Base-by-base conservation (phyloP, 1,140 invertebrate genomes). In the Drosophila nikananu region DNA sequence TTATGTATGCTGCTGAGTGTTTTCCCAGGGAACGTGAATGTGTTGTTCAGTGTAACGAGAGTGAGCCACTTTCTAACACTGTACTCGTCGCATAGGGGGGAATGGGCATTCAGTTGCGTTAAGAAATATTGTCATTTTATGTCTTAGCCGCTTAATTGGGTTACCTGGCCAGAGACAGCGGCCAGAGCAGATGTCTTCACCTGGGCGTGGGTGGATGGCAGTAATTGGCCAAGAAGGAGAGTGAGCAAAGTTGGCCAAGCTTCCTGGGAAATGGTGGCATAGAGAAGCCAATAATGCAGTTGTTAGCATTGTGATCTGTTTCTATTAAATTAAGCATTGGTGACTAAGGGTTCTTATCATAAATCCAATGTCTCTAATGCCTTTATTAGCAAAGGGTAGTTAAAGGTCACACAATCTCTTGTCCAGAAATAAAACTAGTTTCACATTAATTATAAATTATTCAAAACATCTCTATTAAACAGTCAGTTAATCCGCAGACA, bases 61-160 rank as follows among this genome's bases (percentile, higher is more conserved):
- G 86, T 87, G 63, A 89, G 86, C 81, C 70, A 87, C 84, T 87
- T 87, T 87, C 84, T 87, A 86, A 73, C 83, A 83, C 83, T 64
- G 44, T 0, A 15, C 35, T 19, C 49, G 13, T 30, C 25, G 41
- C 27, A 39, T 25, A 57, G 17, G 68, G 41, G 32, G 6, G 41
- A 35, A 30, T 51, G 54, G 46, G 32, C 70, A 63, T 48, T 74
- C 57, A 81, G 54, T 81, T 68, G 58, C 65, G 65, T 21, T 59
- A 54, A 46, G 72, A 67, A 81, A 71, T 81, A 72, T 74, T 78
- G 64, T 78, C 74, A 54, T 68, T 89, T 89, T 74, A 87, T 77
- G 77, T 49, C 59, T 78, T 41, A 27, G 75, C 52, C 54, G 54
- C 46, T 39, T 79, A 79, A 79, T 79, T 79, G 66, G 75, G 75